A percentile compares a stretch with the other conserved stretches of the same genome.
These are phyloP conservation scores for Neosalanx taihuensis DNA, from an alignment of 2,797 vertebrate species.

Conservation along the genomic window DNA sequence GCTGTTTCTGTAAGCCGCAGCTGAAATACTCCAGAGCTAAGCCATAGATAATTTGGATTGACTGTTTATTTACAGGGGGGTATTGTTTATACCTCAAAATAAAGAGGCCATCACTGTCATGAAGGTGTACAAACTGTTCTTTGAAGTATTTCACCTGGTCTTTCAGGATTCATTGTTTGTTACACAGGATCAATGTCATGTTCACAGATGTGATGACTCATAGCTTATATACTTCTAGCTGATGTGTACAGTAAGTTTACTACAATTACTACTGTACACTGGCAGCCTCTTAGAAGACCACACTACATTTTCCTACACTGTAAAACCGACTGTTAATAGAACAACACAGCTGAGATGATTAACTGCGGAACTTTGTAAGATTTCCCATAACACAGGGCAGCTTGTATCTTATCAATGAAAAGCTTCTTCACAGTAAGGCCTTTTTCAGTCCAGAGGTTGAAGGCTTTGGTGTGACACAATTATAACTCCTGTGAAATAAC, in stretches of 20 bases:
- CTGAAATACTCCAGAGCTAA: neutral
- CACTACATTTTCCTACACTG: no score
- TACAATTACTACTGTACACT: no score
- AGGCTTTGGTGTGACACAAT: neutral
- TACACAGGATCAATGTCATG: neutral
- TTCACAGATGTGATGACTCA: neutral
- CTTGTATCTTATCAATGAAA: no score
- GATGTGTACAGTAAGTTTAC: no score
- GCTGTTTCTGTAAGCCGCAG: neutral
- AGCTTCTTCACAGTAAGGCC: no score
- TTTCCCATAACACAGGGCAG: no score
- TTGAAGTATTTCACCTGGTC: neutral
- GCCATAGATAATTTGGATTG: neutral
- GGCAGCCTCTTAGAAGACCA: no score
- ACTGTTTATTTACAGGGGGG: slow-evolving; percentile 4
- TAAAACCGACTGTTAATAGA: no score
- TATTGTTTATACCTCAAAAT: slow-evolving; percentile 3
- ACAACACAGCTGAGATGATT: no score
- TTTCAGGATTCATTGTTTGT: neutral
- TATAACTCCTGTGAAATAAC: neutral
- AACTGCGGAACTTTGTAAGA: no score
- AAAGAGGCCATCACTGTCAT: neutral
- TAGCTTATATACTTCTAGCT: no score
- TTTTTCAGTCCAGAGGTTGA: neutral
- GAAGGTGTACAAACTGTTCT: neutral